These are phyloP conservation scores for Micrasema longulum DNA, from an alignment of 1,140 invertebrate genomes.

Conservation along the genomic window DNA sequence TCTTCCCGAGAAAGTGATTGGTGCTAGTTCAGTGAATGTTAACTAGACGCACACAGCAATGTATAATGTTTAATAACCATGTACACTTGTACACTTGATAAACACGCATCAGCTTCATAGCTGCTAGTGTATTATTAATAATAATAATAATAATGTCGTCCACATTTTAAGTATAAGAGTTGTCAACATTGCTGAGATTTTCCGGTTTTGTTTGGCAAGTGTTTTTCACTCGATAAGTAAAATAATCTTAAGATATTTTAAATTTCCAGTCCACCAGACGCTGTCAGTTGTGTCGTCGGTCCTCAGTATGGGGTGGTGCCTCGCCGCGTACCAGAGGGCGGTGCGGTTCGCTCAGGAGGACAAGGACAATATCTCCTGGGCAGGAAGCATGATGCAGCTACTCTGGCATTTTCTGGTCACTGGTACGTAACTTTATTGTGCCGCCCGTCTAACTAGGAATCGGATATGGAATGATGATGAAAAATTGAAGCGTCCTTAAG, in stretches of 20 bases:
- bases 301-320: constrained; percentile 86
- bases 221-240: too few relatives aligned
- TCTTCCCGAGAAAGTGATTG: too few relatives aligned
- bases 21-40: too few relatives aligned
- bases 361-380: constrained; percentile 77
- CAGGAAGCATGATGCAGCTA: constrained; percentile 77
- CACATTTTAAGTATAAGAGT: too few relatives aligned
- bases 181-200: too few relatives aligned
- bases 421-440: constrained; percentile 64
- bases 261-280: constrained; percentile 75
- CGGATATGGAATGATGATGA: neutral
- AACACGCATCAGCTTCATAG: too few relatives aligned
- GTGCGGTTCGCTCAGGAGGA: constrained; percentile 79
- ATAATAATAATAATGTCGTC: neutral
- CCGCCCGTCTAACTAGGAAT: too few relatives aligned
- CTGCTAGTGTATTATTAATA: too few relatives aligned
- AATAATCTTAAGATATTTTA: constrained; percentile 52
- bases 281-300: constrained; percentile 80
- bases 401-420: constrained; percentile 85
- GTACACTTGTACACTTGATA: too few relatives aligned
- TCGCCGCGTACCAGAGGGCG: constrained; percentile 85
- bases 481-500: neutral
- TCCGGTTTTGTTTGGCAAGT: too few relatives aligned
- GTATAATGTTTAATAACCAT: too few relatives aligned
- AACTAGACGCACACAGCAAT: too few relatives aligned